These are phyloP conservation scores for Vulpes ferrilata DNA, from an alignment of 2,113 vertebrate genomes.

Conservation along the genomic window DNA sequence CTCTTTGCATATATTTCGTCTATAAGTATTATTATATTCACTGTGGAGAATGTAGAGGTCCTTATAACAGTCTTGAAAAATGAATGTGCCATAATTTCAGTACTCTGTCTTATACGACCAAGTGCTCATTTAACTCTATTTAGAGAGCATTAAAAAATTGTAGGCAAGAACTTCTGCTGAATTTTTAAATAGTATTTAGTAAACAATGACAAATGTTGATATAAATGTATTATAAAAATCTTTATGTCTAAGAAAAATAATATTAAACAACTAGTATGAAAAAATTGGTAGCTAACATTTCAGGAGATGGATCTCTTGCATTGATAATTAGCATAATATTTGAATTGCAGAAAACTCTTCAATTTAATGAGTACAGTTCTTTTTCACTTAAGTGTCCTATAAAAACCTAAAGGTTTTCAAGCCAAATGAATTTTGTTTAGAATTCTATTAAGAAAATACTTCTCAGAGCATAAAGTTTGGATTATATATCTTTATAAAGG, in stretches of 20 bases:
- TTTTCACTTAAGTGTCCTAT: conserved; percentile 70
- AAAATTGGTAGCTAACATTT: conserved; percentile 65
- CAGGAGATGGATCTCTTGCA: conserved; percentile 64
- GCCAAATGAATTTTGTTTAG: conserved; percentile 70
- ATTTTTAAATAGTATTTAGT: conserved; percentile 77
- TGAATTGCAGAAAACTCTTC: conserved; percentile 77
- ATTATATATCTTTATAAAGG: conserved; percentile 14
- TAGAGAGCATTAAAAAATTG: conserved; percentile 69
- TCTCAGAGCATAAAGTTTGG: conserved; percentile 20
- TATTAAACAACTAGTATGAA: conserved; percentile 54
- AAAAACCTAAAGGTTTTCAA: conserved; percentile 73
- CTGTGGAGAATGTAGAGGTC: conserved; percentile 65
- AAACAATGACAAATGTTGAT: conserved; percentile 72
- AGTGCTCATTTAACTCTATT: conserved; percentile 73
- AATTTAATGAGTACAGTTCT: conserved; percentile 68
- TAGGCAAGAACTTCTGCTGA: conserved; percentile 55
- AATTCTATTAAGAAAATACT: conserved; percentile 72
- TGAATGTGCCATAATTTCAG: conserved; percentile 59
- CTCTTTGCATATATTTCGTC: conserved; percentile 69
- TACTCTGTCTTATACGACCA: conserved; percentile 67
- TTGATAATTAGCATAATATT: conserved; percentile 78
- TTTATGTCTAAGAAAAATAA: conserved; percentile 66
- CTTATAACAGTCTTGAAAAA: conserved; percentile 58
- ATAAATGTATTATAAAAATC: conserved; percentile 64
- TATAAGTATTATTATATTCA: conserved; percentile 71